Evolutionary conservation across 2,797 vertebrate species (phyloP).

Genomic region (Vultur gryphus): DNA sequence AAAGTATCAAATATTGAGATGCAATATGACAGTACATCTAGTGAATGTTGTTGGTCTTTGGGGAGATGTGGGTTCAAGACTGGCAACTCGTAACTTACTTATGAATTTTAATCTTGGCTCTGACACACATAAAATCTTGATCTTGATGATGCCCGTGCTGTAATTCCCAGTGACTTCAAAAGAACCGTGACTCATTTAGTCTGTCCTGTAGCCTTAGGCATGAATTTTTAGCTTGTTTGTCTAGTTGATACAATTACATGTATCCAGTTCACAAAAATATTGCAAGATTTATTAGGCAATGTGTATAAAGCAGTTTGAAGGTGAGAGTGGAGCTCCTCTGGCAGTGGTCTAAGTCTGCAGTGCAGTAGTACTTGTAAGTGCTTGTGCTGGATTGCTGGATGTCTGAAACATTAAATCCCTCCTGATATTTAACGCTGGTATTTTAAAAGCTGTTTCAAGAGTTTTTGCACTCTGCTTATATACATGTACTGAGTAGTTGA

Average conservation of each 20-base stretch:
- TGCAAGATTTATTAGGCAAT: neutral
- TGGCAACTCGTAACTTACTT: neutral
- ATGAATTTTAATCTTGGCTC: neutral
- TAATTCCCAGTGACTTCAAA: neutral
- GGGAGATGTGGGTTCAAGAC: neutral
- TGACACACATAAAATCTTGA: neutral
- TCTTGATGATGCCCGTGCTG: neutral
- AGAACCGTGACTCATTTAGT: neutral
- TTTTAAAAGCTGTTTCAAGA: neutral
- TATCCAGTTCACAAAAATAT: neutral
- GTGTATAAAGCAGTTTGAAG: neutral
- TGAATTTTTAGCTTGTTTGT: neutral
- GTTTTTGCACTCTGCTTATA: neutral
- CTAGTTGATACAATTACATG: neutral
- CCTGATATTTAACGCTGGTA: neutral
- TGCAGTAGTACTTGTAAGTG: neutral
- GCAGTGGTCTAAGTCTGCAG: neutral
- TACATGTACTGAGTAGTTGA: neutral
- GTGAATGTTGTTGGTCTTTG: neutral
- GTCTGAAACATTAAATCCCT: neutral
- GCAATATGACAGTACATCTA: neutral
- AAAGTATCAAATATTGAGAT: neutral
- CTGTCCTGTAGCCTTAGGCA: neutral
- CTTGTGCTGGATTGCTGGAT: neutral
- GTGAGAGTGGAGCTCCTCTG: neutral